Base-by-base conservation (phyloP, 2,888 invertebrate species). In the Physocephala rufipes region DNA sequence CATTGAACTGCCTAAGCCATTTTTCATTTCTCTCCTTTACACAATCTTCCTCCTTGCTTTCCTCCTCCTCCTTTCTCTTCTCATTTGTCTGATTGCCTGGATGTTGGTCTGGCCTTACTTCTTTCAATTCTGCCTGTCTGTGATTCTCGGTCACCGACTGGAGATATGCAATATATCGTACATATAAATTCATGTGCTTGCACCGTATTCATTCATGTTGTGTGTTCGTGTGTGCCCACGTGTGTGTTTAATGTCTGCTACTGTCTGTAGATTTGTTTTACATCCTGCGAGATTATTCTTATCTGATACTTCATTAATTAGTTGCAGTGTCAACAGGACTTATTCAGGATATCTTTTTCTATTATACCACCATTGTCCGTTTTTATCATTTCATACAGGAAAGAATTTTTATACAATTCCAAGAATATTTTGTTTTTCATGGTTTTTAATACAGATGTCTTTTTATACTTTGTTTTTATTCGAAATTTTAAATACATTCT, bases 281-380 rank as follows among this genome's bases (percentile, higher is more conserved):
- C 36, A 7, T 36, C 9, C 36, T 36, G 36, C 36, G 36, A 36
- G 36, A 4, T 36, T 36, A 36, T 49, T 49, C 19, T 19, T n/a
- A 49, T 49, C 49, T 49, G 49, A 66, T 66, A 30, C 36, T 30
- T 53, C 30, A 66, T 66, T 55, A 66, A 66, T 66, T 66, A 66
- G 66, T 53, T 66, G 66, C 66, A 36, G 66, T 66, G 66, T 66
- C 66, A 66, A 66, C 66, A 55, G 43, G 53, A 66, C 36, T 43
- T 66, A 36, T 66, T 63, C 45, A 36, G 43, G 51, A n/a, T n/a
- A 53, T 9, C 16, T 53, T 55, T 36, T 51, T 65, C 64, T 49
- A 15, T 65, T 19, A 7, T 21, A 19, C 21, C 36, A 26, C 13
- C 30, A 43, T 36, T 36, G 26, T 49, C 15, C 26, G 16, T 47